Evolutionary conservation across 2,888 invertebrate species (phyloP), one percentile per base, ranked within the genome.

Genomic region (Hymenopus coronatus): DNA sequence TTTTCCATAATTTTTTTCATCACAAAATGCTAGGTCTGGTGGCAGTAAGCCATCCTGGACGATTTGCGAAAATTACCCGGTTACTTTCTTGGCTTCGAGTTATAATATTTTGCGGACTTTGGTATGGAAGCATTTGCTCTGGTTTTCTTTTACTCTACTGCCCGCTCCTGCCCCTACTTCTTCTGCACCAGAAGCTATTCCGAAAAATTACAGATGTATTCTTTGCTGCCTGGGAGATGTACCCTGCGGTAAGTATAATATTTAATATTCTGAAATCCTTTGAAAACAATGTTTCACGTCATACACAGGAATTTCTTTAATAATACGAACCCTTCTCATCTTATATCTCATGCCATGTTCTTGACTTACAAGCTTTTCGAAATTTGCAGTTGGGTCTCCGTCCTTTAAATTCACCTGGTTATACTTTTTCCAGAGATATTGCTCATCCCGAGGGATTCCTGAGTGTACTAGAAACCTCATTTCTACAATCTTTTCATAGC

Each of bases 171-270:
- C 96, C 97, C 88, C 92, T 97, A 90, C 93, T 97, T 92, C 94
- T 97, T 90, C 92, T 97, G 90, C 96, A 95, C 92, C 97, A 97
- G 91, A 94, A 93, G 90, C 93, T 94, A 91, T 97, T 96, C 92
- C 94, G 97, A 92, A 95, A 94, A 92, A 92, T 95, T 82, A 95
- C 96, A 46, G 97, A 97, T 92, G 93, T 95, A 54, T 93, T 97
- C 86, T 96, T 97, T 92, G 96, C 96, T 14, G 94, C 96, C 90
- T 98, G 97, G 97, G 97, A 97, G 93, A 94, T 96, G 89, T 97
- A 97, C 93, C 96, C 97, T 88, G 96, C 97, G 93, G 97, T 97
- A 94, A 96, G 96, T 94, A 89, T 33, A 20, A 25, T 83, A n/a
- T 25, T 40, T 40, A 20, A 70, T 3, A 20, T 20, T 70, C 20